These are phyloP conservation scores for Hystrix brachyura DNA, from an alignment of 2,113 vertebrate genomes.

Conservation along the genomic window DNA sequence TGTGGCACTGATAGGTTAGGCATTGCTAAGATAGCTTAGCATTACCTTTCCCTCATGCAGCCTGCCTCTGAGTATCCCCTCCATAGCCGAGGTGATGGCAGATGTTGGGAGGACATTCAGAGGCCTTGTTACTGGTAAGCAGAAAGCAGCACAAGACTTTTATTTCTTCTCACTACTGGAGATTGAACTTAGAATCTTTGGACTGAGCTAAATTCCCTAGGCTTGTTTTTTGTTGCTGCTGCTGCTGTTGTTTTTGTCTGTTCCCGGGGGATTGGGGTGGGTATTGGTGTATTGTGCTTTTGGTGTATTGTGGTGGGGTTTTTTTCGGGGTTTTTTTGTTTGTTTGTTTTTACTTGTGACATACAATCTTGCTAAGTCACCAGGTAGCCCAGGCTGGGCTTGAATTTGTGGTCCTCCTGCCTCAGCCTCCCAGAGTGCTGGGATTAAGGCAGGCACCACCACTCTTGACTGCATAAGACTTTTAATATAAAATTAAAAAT, in stretches of 20 bases:
- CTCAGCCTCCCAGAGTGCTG: neutral
- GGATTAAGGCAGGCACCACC: neutral
- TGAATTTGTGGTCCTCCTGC: neutral
- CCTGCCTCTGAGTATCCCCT: neutral
- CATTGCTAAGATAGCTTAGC: neutral
- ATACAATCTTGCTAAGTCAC: neutral
- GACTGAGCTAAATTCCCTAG: neutral
- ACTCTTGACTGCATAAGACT: neutral
- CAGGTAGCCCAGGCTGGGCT: neutral
- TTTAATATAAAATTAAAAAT: neutral
- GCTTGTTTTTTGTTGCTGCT: neutral
- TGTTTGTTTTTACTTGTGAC: neutral
- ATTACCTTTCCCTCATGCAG: neutral
- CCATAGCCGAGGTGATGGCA: rapidly evolving
- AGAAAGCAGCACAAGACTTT: neutral
- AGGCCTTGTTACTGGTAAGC: neutral
- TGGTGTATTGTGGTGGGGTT: neutral
- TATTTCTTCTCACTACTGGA: neutral
- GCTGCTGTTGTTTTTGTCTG: neutral
- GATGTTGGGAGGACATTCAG: neutral
- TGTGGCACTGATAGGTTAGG: neutral
- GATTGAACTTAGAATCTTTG: neutral
- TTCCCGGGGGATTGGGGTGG: neutral
- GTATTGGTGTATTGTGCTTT: too few relatives aligned
- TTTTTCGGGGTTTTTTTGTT: neutral